Evolutionary conservation across 2,888 invertebrate species (phyloP).

Genomic region (Dolichomitus sp.): DNA sequence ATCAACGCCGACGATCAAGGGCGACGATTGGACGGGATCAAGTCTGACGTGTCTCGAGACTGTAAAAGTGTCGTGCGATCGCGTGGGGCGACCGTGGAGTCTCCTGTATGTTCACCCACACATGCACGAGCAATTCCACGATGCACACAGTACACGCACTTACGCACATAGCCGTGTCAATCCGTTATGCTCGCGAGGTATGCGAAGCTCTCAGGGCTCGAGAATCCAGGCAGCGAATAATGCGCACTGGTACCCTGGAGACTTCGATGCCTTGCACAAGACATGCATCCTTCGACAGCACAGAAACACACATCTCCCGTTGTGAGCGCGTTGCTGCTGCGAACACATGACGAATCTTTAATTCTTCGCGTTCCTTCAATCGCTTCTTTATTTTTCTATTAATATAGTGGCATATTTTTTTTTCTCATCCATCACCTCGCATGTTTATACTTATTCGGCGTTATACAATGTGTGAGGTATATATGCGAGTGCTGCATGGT

Average conservation of each 20-base stretch:
- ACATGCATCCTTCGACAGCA: constrained; percentile 20
- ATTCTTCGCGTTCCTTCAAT: constrained; percentile 21
- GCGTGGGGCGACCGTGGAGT: constrained; percentile 52
- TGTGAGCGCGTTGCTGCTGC: not conserved
- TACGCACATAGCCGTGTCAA: constrained; percentile 36
- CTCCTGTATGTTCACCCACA: not conserved
- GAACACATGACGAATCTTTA: constrained; percentile 41
- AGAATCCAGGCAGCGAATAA: constrained; percentile 11
- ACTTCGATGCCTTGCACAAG: constrained; percentile 67
- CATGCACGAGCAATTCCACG: not conserved
- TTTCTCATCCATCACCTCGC: not conserved
- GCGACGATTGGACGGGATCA: constrained; percentile 38
- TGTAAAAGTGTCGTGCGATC: constrained; percentile 40
- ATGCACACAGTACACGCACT: constrained; percentile 23
- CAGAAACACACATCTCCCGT: constrained; percentile 25
- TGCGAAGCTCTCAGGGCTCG: constrained; percentile 37
- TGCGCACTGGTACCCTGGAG: constrained; percentile 42
- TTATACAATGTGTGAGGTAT: constrained; percentile 7
- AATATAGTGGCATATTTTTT: constrained; percentile 22
- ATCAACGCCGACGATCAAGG: constrained; percentile 64
- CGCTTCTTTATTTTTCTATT: constrained; percentile 30
- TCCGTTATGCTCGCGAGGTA: constrained; percentile 56
- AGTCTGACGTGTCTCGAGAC: constrained; percentile 29
- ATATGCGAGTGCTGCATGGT: not conserved
- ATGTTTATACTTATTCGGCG: not conserved